A percentile compares a stretch with the other conserved stretches of the same genome.
Evolutionary conservation across 1,140 invertebrate species (phyloP).

Genomic region (Drosophila nikananu): DNA sequence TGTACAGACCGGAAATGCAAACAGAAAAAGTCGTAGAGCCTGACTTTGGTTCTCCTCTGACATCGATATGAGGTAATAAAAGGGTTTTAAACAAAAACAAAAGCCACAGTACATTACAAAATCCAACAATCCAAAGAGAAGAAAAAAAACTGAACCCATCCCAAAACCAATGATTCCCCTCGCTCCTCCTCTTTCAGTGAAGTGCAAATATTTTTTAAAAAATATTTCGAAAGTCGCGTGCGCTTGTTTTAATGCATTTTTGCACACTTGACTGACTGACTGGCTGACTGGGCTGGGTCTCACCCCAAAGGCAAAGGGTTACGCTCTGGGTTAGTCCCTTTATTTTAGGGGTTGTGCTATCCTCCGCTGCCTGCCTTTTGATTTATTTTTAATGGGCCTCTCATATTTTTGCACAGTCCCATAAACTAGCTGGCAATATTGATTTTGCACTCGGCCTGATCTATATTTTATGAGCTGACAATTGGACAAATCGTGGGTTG

Average conservation of each 20-base stretch:
- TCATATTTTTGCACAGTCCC: constrained; percentile 67
- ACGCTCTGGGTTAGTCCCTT: constrained; percentile 26
- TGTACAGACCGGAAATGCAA: constrained; percentile 58
- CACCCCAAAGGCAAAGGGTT: constrained; percentile 57
- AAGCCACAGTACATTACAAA: constrained; percentile 39
- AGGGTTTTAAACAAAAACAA: constrained; percentile 77
- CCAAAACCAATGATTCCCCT: constrained; percentile 3
- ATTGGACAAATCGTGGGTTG: constrained; percentile 73
- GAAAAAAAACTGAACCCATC: neutral
- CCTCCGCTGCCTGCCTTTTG: constrained; percentile 57
- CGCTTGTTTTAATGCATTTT: constrained; percentile 79
- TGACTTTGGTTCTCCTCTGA: constrained; percentile 13
- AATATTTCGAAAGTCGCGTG: constrained; percentile 71
- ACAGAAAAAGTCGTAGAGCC: constrained; percentile 52
- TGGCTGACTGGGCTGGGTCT: constrained; percentile 17
- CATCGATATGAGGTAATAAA: constrained; percentile 82
- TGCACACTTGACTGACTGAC: constrained; percentile 74
- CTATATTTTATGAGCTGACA: constrained; percentile 81
- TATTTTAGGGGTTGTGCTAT: constrained; percentile 39
- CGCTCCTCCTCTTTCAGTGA: constrained; percentile 30
- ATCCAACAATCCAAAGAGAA: constrained; percentile 3
- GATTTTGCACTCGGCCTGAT: constrained; percentile 53
- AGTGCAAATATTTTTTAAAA: constrained; percentile 62
- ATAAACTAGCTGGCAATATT: constrained; percentile 70
- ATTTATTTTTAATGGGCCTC: constrained; percentile 80